phyloP scores from a whole-genome alignment of 2,113 vertebrate genomes.

The Tetrax tetrax region DNA sequence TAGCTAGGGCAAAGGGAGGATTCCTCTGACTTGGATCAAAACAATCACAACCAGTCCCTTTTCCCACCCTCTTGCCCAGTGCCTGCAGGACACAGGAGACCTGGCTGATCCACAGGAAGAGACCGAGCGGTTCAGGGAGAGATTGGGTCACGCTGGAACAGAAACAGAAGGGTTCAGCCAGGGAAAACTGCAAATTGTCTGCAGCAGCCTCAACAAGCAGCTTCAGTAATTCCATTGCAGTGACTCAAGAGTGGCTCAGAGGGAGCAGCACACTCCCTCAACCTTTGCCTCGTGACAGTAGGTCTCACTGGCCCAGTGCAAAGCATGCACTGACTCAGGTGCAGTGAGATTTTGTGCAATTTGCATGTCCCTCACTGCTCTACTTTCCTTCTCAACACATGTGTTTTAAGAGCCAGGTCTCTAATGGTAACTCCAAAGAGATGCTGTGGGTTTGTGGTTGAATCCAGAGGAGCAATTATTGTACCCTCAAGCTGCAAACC shows the following conservation, averaged over 20 bases:
- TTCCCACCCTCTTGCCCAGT: neutral
- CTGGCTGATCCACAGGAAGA: constrained; percentile 73
- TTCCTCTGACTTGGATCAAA: neutral
- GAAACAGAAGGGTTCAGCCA: constrained; percentile 66
- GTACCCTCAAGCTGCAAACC: neutral
- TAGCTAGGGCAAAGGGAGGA: neutral
- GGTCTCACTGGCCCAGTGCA: neutral
- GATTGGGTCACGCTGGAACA: constrained; percentile 55
- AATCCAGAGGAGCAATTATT: neutral
- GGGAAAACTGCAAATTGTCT: constrained; percentile 61
- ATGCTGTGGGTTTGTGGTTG: neutral
- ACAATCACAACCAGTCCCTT: neutral
- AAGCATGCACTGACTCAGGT: neutral
- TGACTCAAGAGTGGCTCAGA: constrained; percentile 64
- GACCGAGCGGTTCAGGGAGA: constrained; percentile 72
- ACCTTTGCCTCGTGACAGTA: neutral
- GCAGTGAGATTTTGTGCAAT: neutral
- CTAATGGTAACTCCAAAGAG: neutral
- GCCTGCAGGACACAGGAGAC: constrained; percentile 78
- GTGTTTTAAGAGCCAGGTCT: neutral
- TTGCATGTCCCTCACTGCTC: neutral
- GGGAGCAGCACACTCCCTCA: too few species aligned
- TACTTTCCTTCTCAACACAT: neutral
- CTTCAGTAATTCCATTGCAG: constrained; percentile 61
- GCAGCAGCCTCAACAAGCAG: constrained; percentile 69